A percentile compares a stretch with the other conserved stretches of the same genome.
Conservation (phyloP, 2,888 invertebrate species). For the Melipona beecheii region DNA sequence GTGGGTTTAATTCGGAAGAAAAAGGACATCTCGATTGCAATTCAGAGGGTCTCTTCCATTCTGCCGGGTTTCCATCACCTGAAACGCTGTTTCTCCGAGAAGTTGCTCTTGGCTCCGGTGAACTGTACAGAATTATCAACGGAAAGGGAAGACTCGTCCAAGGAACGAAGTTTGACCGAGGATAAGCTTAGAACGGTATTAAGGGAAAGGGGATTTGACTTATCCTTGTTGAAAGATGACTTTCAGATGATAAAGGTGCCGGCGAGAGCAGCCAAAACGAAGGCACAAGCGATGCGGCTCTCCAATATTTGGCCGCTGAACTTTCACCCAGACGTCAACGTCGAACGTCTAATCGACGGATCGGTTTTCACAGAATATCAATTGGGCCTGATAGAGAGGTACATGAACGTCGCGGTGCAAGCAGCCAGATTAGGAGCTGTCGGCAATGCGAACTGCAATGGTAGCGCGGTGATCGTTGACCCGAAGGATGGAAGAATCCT, state of each 20-base stretch:
- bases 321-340: constrained; percentile 91
- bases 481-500: constrained; percentile 88
- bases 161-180: constrained; percentile 51
- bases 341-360: constrained; percentile 89
- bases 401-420: constrained; percentile 87
- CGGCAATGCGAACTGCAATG: constrained; percentile 77
- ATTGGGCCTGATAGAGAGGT: constrained; percentile 85
- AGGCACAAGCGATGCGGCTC: constrained; percentile 87
- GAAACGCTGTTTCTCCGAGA: constrained; percentile 88
- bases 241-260: constrained; percentile 87
- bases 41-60: constrained; percentile 87
- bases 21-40: constrained; percentile 87
- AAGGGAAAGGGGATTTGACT: constrained; percentile 84
- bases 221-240: constrained; percentile 85
- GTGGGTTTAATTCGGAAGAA: constrained; percentile 87
- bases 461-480: constrained; percentile 90
- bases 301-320: constrained; percentile 91
- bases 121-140: constrained; percentile 48
- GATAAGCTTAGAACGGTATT: constrained; percentile 84
- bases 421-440: constrained; percentile 81
- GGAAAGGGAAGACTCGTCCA: not conserved
- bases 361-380: constrained; percentile 86
- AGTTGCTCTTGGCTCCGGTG: constrained; percentile 86
- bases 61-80: constrained; percentile 88
- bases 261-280: constrained; percentile 87